Conservation (phyloP, 2,113 vertebrate species). For the Bombycilla garrulus region DNA sequence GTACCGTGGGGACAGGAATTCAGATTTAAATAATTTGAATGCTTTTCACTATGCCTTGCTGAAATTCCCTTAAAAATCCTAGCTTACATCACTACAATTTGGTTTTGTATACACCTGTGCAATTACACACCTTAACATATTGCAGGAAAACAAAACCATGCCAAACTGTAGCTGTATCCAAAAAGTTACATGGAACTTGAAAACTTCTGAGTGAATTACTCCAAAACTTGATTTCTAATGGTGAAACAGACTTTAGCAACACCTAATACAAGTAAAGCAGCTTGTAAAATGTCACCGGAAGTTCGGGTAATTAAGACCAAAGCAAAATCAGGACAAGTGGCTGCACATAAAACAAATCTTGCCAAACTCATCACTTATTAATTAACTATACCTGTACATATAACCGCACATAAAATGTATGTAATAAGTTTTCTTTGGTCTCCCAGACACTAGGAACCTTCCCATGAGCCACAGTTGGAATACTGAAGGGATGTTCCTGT, state of each 20-base stretch:
- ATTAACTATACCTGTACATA: background rate
- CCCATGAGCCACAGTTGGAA: background rate
- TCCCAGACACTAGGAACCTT: background rate
- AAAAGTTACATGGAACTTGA: background rate
- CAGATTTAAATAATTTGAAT: background rate
- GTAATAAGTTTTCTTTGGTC: background rate
- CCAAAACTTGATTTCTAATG: background rate
- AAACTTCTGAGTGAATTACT: background rate
- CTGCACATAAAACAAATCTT: background rate
- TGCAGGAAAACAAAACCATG: background rate
- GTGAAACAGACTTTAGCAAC: background rate
- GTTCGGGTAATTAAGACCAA: background rate
- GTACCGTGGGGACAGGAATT: background rate
- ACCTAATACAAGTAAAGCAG: background rate
- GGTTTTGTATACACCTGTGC: background rate
- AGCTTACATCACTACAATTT: background rate
- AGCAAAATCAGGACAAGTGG: background rate
- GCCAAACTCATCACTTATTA: background rate
- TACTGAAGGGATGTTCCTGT: background rate
- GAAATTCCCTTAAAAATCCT: background rate
- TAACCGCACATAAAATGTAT: background rate
- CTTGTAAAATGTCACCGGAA: background rate
- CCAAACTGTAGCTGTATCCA: background rate
- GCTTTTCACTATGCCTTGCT: background rate
- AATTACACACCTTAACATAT: background rate